Conservation (phyloP, 2,113 vertebrate species). For the Perca schrenkii region DNA sequence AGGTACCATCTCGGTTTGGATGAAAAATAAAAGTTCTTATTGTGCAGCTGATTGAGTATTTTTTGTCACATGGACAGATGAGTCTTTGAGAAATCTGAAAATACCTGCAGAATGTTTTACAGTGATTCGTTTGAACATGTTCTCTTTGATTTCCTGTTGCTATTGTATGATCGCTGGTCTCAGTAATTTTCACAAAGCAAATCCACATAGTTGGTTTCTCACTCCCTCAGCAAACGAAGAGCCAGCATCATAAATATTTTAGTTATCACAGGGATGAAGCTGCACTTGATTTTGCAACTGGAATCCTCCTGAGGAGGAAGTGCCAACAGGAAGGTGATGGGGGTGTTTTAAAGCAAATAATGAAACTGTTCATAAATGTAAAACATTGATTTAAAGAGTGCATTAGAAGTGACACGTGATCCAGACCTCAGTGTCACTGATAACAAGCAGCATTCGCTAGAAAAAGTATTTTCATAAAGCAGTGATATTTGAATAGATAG, state of each 20-base stretch:
- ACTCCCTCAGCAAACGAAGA: background rate
- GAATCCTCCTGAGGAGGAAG: constrained; percentile 1
- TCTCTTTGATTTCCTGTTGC: constrained; percentile 42
- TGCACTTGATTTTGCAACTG: background rate
- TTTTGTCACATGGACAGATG: background rate
- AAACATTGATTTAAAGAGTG: constrained; percentile 18
- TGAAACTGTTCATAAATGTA: background rate
- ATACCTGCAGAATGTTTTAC: background rate
- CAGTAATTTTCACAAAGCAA: constrained; percentile 19
- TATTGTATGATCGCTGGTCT: constrained; percentile 18
- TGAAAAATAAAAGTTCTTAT: background rate
- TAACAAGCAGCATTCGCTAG: constrained; percentile 9
- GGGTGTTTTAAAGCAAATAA: constrained; percentile 15
- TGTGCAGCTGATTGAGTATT: background rate
- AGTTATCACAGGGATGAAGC: background rate
- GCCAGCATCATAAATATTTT: background rate
- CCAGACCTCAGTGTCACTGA: background rate
- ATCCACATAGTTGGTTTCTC: background rate
- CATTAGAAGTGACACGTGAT: background rate
- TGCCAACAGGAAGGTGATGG: background rate
- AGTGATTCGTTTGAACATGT: background rate
- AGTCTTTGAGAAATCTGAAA: background rate
- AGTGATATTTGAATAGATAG: background rate
- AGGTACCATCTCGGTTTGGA: background rate
- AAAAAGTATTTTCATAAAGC: constrained; percentile 17